These are phyloP conservation scores for Lucinisca nassula DNA, from an alignment of 2,888 invertebrate genomes.

Conservation along the genomic window DNA sequence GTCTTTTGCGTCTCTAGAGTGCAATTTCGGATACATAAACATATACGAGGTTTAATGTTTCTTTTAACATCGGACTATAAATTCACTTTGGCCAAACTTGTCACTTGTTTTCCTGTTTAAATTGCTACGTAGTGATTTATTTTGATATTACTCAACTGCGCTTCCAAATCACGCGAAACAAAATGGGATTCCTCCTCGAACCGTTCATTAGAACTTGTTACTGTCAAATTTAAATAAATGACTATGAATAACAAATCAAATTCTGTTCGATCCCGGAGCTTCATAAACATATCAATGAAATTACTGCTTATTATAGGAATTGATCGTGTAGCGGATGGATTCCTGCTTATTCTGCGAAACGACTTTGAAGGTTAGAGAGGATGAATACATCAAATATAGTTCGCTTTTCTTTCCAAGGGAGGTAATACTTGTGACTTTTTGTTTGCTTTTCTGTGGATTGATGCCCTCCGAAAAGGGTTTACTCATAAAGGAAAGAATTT, in stretches of 20 bases:
- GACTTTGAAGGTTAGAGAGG: not conserved
- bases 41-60: not conserved
- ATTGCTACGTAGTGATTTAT: not conserved
- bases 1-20: too few species aligned
- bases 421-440: not conserved
- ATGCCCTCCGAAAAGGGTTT: not conserved
- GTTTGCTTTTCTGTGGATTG: not conserved
- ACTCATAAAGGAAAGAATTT: not conserved
- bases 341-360: not conserved
- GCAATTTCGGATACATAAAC: not conserved
- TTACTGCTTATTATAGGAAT: not conserved
- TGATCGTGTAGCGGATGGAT: not conserved
- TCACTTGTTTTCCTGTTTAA: not conserved
- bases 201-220: not conserved
- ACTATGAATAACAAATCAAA: not conserved
- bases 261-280: not conserved
- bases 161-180: not conserved
- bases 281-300: not conserved
- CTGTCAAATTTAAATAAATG: not conserved
- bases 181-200: not conserved
- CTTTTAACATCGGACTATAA: not conserved
- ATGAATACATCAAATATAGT: not conserved
- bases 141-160: not conserved
- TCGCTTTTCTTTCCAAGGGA: not conserved
- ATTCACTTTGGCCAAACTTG: not conserved